Evolutionary conservation across 2,797 vertebrate genomes (phyloP), one percentile per base, ranked within the genome.

Genomic region (Hoplostethus mediterraneus): DNA sequence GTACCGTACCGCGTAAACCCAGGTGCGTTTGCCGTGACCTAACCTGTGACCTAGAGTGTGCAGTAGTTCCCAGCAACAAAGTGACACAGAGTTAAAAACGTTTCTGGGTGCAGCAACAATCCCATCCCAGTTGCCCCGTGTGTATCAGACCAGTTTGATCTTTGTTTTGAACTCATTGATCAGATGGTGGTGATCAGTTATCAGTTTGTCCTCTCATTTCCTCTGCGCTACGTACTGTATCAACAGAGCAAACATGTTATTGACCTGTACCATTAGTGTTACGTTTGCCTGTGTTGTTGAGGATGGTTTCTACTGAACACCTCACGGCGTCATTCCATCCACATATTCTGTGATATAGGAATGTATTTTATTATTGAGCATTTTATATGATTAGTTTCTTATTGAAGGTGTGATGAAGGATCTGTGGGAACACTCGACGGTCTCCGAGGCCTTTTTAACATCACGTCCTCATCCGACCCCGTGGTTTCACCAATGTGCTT

Each of bases 371-470:
- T 21, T 31, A 4, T 25, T 25, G 14, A 12, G 17, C 0, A 2
- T 14, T 61, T 62, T 59, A 1, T 49, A 33, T 4, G 5, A 25
- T 16, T 6, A 53, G 38, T 48, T 63, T 53, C 12, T n/a, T 4
- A 45, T 40, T 60, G 56, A 60, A 48, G 63, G 48, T 67, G 17
- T 45, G 47, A 73, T 47, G 71, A 53, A 60, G 55, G 31, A 5
- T 10, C 61, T 33, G 8, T 31, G 28, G 21, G 31, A 54, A 12
- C 52, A 13, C 52, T 12, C 25, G 11, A 21, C 10, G 2, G 25
- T 53, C 21, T 21, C 21, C 21, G 21, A 21, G 2, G 9, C 21
- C 9, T 52, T 52, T 9, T 16, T 21, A 53, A 25, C 10, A 51
- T 25, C 28, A 53, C 4, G 21, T 53, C 11, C 25, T 53, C 5